phyloP scores from a whole-genome alignment of 2,113 vertebrate species.

The Malaclemys terrapin region DNA sequence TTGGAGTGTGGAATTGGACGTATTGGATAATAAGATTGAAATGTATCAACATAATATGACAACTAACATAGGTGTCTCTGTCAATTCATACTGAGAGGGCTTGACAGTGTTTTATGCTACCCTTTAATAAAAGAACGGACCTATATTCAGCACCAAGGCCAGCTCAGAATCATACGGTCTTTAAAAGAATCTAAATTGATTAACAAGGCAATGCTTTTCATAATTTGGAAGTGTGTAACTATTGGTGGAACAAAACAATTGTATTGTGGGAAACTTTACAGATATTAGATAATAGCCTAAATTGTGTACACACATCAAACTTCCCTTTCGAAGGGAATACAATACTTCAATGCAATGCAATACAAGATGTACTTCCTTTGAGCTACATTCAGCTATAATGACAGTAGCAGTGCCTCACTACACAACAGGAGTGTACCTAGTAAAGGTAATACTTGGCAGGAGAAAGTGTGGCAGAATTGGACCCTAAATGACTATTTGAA shows the following conservation, averaged over 20 bases:
- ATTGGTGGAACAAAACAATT: background rate
- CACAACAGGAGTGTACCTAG: background rate
- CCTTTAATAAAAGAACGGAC: accelerated
- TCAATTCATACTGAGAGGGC: background rate
- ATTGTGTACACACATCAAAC: background rate
- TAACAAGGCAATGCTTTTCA: background rate
- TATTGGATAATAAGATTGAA: background rate
- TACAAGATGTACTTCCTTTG: background rate
- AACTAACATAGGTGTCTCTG: background rate
- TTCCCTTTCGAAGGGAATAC: background rate
- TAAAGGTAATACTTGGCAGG: background rate
- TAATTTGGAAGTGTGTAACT: background rate
- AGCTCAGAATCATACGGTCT: background rate
- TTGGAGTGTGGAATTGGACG: background rate
- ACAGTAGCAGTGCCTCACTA: background rate
- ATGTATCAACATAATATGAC: no score
- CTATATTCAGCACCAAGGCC: constrained; percentile 35
- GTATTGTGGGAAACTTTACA: background rate
- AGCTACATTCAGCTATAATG: background rate
- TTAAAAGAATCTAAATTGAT: accelerated
- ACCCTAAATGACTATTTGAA: background rate
- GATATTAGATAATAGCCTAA: background rate
- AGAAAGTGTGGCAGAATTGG: background rate
- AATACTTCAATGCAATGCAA: background rate
- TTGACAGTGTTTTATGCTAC: accelerated